A percentile compares a stretch with the other conserved stretches of the same genome.
Evolutionary conservation across 1,140 invertebrate species (phyloP).

Genomic region (Drosophila leontia): DNA sequence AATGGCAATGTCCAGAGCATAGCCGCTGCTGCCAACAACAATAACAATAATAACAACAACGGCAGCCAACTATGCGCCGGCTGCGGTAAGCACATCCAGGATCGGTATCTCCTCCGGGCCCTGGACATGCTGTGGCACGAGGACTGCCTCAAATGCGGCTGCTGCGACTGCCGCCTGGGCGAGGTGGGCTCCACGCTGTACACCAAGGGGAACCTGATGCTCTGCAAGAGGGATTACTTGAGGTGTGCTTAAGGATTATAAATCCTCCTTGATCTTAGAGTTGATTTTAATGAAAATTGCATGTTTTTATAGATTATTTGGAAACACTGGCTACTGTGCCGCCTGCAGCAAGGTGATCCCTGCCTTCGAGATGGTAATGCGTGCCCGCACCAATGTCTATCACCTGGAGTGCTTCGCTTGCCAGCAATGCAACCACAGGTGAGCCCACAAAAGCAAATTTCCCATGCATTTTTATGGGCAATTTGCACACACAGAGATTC

Average conservation of each 20-base stretch:
- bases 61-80: constrained; percentile 92
- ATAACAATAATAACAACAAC: constrained; percentile 85
- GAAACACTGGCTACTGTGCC: constrained; percentile 96
- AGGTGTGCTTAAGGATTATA: constrained; percentile 87
- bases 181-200: constrained; percentile 99
- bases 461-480: constrained; percentile 65
- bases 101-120: constrained; percentile 93
- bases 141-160: constrained; percentile 98
- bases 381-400: constrained; percentile 97
- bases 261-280: too few species aligned
- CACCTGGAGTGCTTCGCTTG: constrained; percentile 99
- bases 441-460: constrained; percentile 72
- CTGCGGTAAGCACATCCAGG: constrained; percentile 94
- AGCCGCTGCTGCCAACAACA: constrained; percentile 71
- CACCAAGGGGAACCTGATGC: constrained; percentile 97
- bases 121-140: constrained; percentile 98
- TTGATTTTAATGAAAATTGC: background rate
- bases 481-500: constrained; percentile 43
- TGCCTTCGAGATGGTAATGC: constrained; percentile 99
- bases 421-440: constrained; percentile 99
- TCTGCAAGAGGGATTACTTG: constrained; percentile 99
- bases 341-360: constrained; percentile 98
- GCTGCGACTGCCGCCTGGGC: constrained; percentile 97
- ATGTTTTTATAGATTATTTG: constrained; percentile 89
- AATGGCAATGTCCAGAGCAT: constrained; percentile 74